Evolutionary conservation across 2,797 vertebrate species (phyloP).

Genomic region (Sebastes hubbsi): DNA sequence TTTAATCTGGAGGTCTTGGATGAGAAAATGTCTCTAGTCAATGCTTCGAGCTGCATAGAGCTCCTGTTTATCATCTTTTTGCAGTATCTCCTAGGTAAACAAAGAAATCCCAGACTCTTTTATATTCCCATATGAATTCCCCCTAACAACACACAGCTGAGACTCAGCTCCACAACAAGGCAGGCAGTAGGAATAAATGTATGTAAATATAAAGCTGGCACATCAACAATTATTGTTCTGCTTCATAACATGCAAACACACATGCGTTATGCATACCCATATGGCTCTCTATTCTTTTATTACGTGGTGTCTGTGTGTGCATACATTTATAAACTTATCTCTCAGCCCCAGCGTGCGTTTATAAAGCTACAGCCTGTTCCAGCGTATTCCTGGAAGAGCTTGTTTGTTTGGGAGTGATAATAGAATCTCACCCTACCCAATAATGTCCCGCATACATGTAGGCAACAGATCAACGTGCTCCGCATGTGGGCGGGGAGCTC

Average conservation of each 20-base stretch:
- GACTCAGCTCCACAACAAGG: not conserved
- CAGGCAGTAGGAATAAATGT: not conserved
- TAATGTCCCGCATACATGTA: constrained; percentile 23
- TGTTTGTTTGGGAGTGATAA: constrained; percentile 62
- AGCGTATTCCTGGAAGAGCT: constrained; percentile 54
- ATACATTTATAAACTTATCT: constrained; percentile 38
- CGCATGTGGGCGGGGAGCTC: constrained; percentile 1
- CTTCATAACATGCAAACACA: not conserved
- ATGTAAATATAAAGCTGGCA: not conserved
- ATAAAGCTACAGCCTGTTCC: constrained; percentile 45
- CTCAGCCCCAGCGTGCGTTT: constrained; percentile 27
- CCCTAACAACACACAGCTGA: not conserved
- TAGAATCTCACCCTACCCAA: constrained; percentile 14
- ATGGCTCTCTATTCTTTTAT: not conserved
- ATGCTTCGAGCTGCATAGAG: not conserved
- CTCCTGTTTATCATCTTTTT: not conserved
- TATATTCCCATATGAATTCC: not conserved
- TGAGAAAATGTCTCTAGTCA: not conserved
- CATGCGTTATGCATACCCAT: not conserved
- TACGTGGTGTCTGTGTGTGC: not conserved
- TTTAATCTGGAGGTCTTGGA: not conserved
- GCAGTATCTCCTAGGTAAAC: not conserved
- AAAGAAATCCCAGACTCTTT: not conserved
- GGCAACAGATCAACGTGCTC: constrained; percentile 22
- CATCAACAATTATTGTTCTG: not conserved